Evolutionary conservation across 2,797 vertebrate genomes (phyloP).

Genomic region (Alcedo quadribrachys): DNA sequence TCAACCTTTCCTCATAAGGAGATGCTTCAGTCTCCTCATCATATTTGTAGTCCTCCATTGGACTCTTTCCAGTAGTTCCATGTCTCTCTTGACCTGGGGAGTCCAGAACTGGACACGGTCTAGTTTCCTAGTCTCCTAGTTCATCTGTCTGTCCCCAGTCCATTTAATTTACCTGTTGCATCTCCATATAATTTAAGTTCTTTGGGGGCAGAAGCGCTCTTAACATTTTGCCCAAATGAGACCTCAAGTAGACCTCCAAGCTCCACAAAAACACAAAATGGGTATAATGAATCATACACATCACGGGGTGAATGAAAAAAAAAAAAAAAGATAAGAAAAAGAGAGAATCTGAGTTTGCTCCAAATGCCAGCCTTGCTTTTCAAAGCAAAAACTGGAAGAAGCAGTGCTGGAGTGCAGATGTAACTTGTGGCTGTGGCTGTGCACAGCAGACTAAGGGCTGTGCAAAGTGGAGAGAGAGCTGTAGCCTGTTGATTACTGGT

Average conservation of each 20-base stretch:
- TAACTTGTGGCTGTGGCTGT: background rate
- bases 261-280: background rate
- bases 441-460: background rate
- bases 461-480: background rate
- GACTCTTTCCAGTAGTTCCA: too few species aligned
- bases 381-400: background rate
- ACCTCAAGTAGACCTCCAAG: background rate
- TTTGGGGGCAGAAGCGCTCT: background rate
- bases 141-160: background rate
- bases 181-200: background rate
- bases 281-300: background rate
- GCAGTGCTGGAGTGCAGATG: background rate
- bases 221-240: background rate
- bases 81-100: too few species aligned
- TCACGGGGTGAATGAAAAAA: background rate
- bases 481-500: rapidly evolving
- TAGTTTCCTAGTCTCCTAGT: background rate
- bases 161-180: background rate
- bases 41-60: too few species aligned
- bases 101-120: too few species aligned
- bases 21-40: too few species aligned
- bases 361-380: background rate
- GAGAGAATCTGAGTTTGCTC: background rate
- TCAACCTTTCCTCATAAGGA: background rate
- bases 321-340: background rate